Evolutionary conservation across 2,888 invertebrate genomes (phyloP).

Genomic region (Drosophila testacea): DNA sequence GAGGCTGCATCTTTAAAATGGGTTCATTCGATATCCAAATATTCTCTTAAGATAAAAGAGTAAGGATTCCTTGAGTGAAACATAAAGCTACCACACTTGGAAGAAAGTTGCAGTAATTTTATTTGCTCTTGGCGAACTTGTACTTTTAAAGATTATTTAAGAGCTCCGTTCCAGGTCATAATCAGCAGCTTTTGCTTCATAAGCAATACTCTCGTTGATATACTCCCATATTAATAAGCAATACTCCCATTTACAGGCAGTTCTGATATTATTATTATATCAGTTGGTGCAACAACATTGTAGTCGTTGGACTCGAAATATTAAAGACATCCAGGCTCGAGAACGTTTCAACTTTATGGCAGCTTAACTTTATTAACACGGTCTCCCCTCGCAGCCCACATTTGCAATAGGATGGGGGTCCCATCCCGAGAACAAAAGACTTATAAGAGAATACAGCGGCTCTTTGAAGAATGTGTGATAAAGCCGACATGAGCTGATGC

Average conservation of each 20-base stretch:
- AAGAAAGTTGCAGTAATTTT: too few relatives aligned
- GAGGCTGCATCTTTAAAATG: too few relatives aligned
- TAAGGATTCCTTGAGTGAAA: too few relatives aligned
- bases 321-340: conserved; percentile 35
- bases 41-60: too few relatives aligned
- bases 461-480: conserved; percentile 78
- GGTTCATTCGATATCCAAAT: too few relatives aligned
- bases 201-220: background rate
- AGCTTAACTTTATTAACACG: conserved; percentile 78
- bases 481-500: conserved; percentile 60
- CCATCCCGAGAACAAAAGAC: conserved; percentile 53
- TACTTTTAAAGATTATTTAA: conserved; percentile 5
- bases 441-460: conserved; percentile 49
- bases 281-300: conserved; percentile 56
- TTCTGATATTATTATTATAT: conserved; percentile 38
- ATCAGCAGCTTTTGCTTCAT: too few relatives aligned
- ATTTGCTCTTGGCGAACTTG: too few relatives aligned
- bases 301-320: conserved; percentile 29
- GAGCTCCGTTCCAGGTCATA: too few relatives aligned
- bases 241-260: conserved; percentile 21
- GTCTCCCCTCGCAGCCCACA: conserved; percentile 7
- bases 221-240: too few relatives aligned
- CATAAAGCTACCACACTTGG: too few relatives aligned
- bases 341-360: conserved; percentile 80
- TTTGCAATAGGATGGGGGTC: conserved; percentile 5